These are phyloP conservation scores for Drosophila birchii DNA, from an alignment of 2,888 invertebrate species.

Conservation along the genomic window DNA sequence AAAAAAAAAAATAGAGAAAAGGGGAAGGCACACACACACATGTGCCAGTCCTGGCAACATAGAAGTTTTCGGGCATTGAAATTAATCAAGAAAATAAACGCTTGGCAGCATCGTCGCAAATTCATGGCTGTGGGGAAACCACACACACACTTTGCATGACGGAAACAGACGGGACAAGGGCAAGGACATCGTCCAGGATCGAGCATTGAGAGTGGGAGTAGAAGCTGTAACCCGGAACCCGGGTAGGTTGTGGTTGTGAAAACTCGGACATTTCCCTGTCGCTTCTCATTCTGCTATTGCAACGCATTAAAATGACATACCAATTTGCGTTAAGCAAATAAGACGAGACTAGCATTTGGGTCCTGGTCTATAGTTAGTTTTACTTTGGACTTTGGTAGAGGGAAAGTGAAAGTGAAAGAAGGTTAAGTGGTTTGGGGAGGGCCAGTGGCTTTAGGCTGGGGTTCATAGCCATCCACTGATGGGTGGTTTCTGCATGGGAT, in stretches of 20 bases:
- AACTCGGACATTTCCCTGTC: slow-evolving; percentile 42
- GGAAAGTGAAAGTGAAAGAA: background rate
- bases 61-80: slow-evolving; percentile 75
- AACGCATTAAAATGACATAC: slow-evolving; percentile 79
- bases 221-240: slow-evolving; percentile 41
- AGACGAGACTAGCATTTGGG: slow-evolving; percentile 64
- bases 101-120: slow-evolving; percentile 69
- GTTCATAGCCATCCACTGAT: slow-evolving; percentile 5
- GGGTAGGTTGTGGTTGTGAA: slow-evolving; percentile 47
- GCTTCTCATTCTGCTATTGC: slow-evolving; percentile 57
- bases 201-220: background rate
- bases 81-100: slow-evolving; percentile 80
- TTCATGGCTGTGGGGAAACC: slow-evolving; percentile 26
- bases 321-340: slow-evolving; percentile 80
- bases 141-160: slow-evolving; percentile 69
- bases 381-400: slow-evolving; percentile 4
- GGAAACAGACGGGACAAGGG: slow-evolving; percentile 48
- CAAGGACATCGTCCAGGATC: slow-evolving; percentile 33
- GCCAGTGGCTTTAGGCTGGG: slow-evolving; percentile 13
- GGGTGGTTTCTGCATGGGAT: slow-evolving; percentile 15
- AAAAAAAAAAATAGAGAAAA: background rate
- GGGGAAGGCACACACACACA: slow-evolving; percentile 29
- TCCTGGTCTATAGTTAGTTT: slow-evolving; percentile 12
- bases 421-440: slow-evolving; percentile 24
- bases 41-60: slow-evolving; percentile 37